These are phyloP conservation scores for Aproaerema taeniolella DNA, from an alignment of 2,888 invertebrate genomes.

Conservation along the genomic window DNA sequence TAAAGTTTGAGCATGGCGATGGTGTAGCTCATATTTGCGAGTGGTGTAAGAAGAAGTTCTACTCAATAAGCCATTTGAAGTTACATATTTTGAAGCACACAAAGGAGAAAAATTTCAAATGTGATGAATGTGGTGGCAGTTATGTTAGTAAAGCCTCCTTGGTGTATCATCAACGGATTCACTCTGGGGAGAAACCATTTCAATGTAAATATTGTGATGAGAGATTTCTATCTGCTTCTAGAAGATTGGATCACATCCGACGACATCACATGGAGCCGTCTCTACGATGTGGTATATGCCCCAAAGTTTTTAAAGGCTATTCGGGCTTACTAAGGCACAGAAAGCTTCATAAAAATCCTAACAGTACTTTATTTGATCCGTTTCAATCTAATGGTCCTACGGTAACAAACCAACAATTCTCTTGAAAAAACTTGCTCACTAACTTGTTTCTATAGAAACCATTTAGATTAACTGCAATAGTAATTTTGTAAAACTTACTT, in stretches of 20 bases:
- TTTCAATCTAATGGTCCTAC: too few species aligned
- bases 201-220: conserved; percentile 19
- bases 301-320: conserved; percentile 16
- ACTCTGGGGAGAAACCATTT: conserved; percentile 25
- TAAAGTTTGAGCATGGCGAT: neutral
- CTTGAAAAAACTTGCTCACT: too few species aligned
- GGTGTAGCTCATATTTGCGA: conserved; percentile 10
- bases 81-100: conserved; percentile 24
- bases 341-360: conserved; percentile 19
- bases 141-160: conserved; percentile 23
- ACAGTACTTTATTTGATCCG: conserved; percentile 15
- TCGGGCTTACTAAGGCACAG: conserved; percentile 17
- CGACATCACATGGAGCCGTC: conserved; percentile 19
- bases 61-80: conserved; percentile 17
- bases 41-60: conserved; percentile 22
- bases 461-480: too few species aligned
- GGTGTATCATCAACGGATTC: conserved; percentile 21
- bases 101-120: conserved; percentile 22
- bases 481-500: too few species aligned
- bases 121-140: conserved; percentile 22
- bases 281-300: conserved; percentile 19
- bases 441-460: too few species aligned
- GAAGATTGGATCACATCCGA: conserved; percentile 20
- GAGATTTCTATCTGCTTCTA: conserved; percentile 21
- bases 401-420: too few species aligned